Percentiles rank a stretch among this genome's conserved stretches.
Conservation (phyloP, 2,113 vertebrate species). For the Pedionomus torquatus region DNA sequence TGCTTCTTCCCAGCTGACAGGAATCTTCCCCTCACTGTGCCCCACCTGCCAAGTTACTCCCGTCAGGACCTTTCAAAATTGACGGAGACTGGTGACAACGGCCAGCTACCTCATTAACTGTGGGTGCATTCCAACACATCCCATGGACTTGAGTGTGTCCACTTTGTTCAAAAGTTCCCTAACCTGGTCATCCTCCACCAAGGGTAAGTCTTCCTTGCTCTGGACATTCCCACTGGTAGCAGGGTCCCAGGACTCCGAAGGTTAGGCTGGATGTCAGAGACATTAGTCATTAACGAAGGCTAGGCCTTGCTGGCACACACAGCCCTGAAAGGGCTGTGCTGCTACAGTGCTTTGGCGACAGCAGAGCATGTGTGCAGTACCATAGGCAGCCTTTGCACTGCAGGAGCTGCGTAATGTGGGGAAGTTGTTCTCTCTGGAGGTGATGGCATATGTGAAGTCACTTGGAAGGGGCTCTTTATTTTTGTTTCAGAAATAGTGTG, state of each 20-base stretch:
- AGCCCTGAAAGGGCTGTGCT: too few relatives aligned
- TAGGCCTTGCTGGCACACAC: too few relatives aligned
- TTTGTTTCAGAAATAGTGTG: neutral
- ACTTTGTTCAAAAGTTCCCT: neutral
- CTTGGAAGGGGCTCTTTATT: neutral
- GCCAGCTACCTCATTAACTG: neutral
- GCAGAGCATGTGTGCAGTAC: too few relatives aligned
- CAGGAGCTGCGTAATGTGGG: too few relatives aligned
- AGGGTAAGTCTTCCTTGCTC: neutral
- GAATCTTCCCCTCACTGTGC: neutral
- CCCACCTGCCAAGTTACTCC: neutral
- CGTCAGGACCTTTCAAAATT: neutral
- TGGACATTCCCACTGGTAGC: neutral
- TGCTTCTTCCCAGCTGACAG: neutral
- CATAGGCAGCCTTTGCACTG: too few relatives aligned
- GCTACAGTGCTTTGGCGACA: too few relatives aligned
- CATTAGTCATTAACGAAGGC: too few relatives aligned
- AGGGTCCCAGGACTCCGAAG: neutral
- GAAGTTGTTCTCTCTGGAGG: too few relatives aligned
- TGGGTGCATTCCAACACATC: neutral
- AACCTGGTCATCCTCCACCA: neutral
- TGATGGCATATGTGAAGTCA: neutral
- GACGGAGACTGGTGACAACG: neutral
- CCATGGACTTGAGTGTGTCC: neutral
- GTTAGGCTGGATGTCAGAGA: too few relatives aligned